These are phyloP conservation scores for Palythoa grandiflora DNA, from an alignment of 92 coral and sea anemone species.

Conservation along the genomic window DNA sequence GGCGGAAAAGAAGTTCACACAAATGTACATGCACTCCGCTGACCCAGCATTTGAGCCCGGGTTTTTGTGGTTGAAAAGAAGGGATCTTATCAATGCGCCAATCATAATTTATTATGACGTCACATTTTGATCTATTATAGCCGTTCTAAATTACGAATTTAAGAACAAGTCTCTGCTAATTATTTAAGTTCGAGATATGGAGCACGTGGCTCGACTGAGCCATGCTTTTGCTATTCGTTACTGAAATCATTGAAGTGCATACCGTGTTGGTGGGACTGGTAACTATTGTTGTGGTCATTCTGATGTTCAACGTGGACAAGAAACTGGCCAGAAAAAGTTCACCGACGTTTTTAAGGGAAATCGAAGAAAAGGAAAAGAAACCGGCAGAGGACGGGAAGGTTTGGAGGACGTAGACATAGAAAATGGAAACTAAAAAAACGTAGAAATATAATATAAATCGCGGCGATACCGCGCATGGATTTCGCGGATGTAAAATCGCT, in stretches of 20 bases:
- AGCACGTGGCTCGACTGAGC: background rate
- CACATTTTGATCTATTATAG: background rate
- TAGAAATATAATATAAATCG: background rate
- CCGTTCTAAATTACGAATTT: background rate
- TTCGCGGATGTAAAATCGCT: too few relatives aligned
- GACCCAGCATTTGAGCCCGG: too few relatives aligned
- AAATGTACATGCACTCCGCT: too few relatives aligned
- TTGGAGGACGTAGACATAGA: background rate
- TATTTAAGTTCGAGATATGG: constrained; percentile 4
- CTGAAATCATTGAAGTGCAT: background rate
- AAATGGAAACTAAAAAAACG: background rate
- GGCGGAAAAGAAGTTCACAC: too few relatives aligned
- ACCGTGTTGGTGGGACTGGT: background rate
- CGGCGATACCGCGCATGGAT: background rate
- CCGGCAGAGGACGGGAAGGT: background rate
- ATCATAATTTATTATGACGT: background rate
- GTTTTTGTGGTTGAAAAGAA: too few relatives aligned
- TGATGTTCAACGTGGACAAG: constrained; percentile 18
- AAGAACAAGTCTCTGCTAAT: background rate
- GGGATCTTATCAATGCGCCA: too few relatives aligned
- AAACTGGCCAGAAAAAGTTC: constrained; percentile 11
- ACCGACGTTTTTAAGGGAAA: background rate
- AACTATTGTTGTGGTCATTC: background rate
- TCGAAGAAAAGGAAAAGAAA: background rate
- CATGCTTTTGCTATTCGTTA: background rate